phyloP scores from a whole-genome alignment of 1,140 invertebrate species.

The Aphis gossypii region DNA sequence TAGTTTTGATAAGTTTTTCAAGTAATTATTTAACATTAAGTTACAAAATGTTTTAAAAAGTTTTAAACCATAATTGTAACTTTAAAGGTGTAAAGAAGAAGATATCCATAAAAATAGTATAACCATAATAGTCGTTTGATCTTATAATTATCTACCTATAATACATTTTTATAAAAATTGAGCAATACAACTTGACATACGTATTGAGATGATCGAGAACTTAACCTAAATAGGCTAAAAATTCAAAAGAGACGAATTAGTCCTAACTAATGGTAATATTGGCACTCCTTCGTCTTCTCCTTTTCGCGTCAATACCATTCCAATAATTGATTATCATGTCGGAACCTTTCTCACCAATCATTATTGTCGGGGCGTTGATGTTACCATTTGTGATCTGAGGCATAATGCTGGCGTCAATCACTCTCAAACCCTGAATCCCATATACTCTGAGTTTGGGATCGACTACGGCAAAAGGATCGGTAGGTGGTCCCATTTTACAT shows the following conservation, averaged over 20 bases:
- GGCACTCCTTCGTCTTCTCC: conserved; percentile 61
- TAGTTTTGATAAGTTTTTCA: background rate
- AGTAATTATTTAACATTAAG: background rate
- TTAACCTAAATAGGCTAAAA: background rate
- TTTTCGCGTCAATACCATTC: conserved; percentile 64
- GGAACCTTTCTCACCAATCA: conserved; percentile 92
- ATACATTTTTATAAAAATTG: conserved; percentile 12
- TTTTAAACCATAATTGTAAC: background rate
- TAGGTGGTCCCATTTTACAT: conserved; percentile 80
- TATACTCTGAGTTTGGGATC: conserved; percentile 81
- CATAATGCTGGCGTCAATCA: conserved; percentile 84
- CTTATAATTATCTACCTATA: background rate
- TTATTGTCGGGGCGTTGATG: conserved; percentile 85
- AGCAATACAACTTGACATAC: background rate
- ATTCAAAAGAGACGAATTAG: background rate
- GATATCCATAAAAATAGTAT: background rate
- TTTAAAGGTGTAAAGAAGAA: background rate
- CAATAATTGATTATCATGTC: conserved; percentile 83
- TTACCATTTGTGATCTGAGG: conserved; percentile 83
- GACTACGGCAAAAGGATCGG: conserved; percentile 81
- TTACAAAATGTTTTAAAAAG: background rate
- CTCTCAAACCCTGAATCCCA: conserved; percentile 76
- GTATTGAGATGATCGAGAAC: background rate
- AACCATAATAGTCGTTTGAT: conserved; percentile 28
- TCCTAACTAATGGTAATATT: conserved; percentile 60